Conservation (phyloP, 2,113 vertebrate species). For the Crocuta crocuta region DNA sequence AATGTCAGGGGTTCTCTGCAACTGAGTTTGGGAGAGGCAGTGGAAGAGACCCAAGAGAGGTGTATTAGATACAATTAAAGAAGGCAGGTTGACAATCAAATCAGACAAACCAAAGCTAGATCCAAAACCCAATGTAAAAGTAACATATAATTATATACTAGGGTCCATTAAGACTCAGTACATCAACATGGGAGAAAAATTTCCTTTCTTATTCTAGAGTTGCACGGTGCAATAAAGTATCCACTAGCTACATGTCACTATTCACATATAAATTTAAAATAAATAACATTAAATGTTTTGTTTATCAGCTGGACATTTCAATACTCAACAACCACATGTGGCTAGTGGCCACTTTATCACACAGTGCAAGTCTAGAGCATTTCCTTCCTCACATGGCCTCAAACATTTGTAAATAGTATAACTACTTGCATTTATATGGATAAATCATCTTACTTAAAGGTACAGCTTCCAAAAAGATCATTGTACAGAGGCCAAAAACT, state of each 20-base stretch:
- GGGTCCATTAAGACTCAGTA: neutral
- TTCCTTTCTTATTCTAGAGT: neutral
- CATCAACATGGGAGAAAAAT: neutral
- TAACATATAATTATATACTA: neutral
- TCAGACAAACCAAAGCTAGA: neutral
- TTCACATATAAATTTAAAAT: constrained; percentile 11
- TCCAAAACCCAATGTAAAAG: neutral
- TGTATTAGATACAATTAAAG: neutral
- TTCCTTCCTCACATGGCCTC: neutral
- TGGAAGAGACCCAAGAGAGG: neutral
- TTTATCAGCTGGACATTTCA: neutral
- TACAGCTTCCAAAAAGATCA: neutral
- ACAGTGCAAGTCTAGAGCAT: neutral
- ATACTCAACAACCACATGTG: neutral
- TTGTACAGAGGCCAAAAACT: neutral
- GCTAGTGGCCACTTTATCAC: neutral
- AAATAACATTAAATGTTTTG: neutral
- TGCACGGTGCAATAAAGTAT: neutral
- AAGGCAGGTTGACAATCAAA: neutral
- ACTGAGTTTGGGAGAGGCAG: neutral
- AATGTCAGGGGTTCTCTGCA: neutral
- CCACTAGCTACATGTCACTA: neutral
- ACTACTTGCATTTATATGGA: neutral
- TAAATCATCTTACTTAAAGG: neutral
- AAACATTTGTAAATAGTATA: neutral